These are phyloP conservation scores for Lamprotornis superbus DNA, from an alignment of 2,113 vertebrate genomes.

Conservation along the genomic window DNA sequence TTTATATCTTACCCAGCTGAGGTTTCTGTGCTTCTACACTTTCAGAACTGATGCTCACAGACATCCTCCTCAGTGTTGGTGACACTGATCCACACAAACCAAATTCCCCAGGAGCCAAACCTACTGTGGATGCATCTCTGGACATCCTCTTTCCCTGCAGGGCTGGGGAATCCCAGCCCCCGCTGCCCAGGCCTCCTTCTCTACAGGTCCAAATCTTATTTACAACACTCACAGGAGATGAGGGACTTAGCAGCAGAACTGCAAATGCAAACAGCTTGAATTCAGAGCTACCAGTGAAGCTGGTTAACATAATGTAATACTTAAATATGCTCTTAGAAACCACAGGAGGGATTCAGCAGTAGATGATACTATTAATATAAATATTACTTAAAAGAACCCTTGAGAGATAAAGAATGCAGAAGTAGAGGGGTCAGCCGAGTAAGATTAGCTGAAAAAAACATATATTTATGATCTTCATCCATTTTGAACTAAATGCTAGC, in stretches of 20 bases:
- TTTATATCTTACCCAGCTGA: fast-evolving
- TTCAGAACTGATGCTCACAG: not conserved
- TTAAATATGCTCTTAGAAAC: conserved; percentile 59
- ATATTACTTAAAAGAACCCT: conserved; percentile 47
- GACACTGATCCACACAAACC: fast-evolving
- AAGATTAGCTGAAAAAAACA: not conserved
- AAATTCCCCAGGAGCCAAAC: not conserved
- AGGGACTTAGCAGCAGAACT: not conserved
- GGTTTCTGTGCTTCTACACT: not conserved
- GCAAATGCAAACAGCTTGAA: not conserved
- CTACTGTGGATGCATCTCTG: not conserved
- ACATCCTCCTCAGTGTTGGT: not conserved
- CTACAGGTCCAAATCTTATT: not conserved
- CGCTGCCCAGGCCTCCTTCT: not conserved
- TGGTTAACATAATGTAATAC: conserved; percentile 38
- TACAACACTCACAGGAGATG: not conserved
- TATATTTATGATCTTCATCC: not conserved
- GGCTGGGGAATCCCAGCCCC: not conserved
- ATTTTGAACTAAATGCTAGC: not conserved
- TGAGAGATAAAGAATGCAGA: not conserved
- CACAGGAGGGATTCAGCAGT: conserved; percentile 38
- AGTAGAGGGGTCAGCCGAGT: conserved; percentile 1
- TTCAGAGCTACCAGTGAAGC: not conserved
- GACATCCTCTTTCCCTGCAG: not conserved
- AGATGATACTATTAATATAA: conserved; percentile 52